Percentiles rank a stretch among this genome's conserved stretches.
Evolutionary conservation across 2,888 invertebrate species (phyloP).

Genomic region (Arge pagana): DNA sequence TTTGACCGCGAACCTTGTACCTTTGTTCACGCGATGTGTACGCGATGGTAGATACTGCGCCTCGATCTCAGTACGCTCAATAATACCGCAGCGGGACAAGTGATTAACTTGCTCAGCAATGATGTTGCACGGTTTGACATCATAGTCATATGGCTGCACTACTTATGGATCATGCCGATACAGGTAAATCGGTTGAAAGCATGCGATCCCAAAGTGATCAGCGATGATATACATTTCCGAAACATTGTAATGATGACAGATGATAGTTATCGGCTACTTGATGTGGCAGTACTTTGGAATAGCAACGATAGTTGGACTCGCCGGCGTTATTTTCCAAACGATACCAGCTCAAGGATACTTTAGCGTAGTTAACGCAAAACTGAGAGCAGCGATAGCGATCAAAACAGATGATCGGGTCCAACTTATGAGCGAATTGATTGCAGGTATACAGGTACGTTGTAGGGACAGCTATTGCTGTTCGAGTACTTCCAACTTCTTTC

Average conservation of each 20-base stretch:
- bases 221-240: conserved; percentile 50
- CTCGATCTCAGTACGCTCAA: conserved; percentile 73
- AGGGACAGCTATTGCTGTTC: too few relatives aligned
- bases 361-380: conserved; percentile 47
- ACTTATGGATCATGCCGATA: conserved; percentile 85
- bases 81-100: conserved; percentile 82
- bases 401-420: conserved; percentile 89
- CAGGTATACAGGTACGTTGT: conserved; percentile 89
- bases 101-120: conserved; percentile 91
- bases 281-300: conserved; percentile 43
- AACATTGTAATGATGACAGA: conserved; percentile 56
- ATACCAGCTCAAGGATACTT: conserved; percentile 78
- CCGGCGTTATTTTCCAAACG: conserved; percentile 75
- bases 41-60: conserved; percentile 74
- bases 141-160: conserved; percentile 81
- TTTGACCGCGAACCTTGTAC: too few relatives aligned
- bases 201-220: too few relatives aligned
- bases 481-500: too few relatives aligned
- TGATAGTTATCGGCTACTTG: conserved; percentile 35
- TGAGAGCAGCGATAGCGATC: conserved; percentile 78
- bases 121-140: conserved; percentile 92
- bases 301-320: conserved; percentile 77
- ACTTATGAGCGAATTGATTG: conserved; percentile 93
- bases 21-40: too few relatives aligned
- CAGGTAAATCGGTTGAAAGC: too few relatives aligned